Evolutionary conservation across 2,888 invertebrate species (phyloP).

Genomic region (Helobdella robusta): DNA sequence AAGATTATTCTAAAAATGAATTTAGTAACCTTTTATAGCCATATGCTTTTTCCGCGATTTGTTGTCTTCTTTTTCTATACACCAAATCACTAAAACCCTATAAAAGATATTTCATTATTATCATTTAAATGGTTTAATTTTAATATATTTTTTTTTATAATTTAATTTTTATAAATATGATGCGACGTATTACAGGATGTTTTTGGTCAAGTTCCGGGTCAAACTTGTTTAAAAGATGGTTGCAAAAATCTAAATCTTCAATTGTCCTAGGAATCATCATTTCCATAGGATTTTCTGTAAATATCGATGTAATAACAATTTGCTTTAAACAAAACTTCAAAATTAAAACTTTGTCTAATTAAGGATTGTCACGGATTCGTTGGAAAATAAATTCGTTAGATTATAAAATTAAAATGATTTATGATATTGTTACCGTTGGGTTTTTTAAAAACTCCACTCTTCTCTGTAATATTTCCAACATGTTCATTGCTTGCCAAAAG

Average conservation of each 20-base stretch:
- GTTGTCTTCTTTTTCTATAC: slow-evolving; percentile 74
- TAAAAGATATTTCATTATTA: background rate
- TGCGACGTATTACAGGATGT: slow-evolving; percentile 72
- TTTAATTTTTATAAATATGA: background rate
- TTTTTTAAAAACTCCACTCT: too few relatives aligned
- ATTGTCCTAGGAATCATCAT: slow-evolving; percentile 89
- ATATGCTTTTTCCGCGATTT: slow-evolving; percentile 90
- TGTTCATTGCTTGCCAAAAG: too few relatives aligned
- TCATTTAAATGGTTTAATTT: background rate
- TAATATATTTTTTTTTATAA: background rate
- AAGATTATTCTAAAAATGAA: background rate
- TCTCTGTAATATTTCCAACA: too few relatives aligned
- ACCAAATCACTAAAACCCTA: slow-evolving; percentile 76
- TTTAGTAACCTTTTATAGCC: slow-evolving; percentile 71
- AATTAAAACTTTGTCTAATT: too few relatives aligned
- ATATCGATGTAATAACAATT: too few relatives aligned
- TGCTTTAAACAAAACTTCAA: too few relatives aligned
- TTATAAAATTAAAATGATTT: too few relatives aligned
- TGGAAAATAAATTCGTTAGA: too few relatives aligned
- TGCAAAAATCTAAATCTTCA: slow-evolving; percentile 76
- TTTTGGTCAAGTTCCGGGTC: slow-evolving; percentile 82
- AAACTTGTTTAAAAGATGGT: slow-evolving; percentile 91
- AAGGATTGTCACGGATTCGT: too few relatives aligned
- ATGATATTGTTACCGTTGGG: too few relatives aligned
- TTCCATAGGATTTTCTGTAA: too few relatives aligned